Percentiles rank a stretch among this genome's conserved stretches.
These are phyloP conservation scores for Nycticebus coucang DNA, from an alignment of 2,113 vertebrate species.

Conservation along the genomic window DNA sequence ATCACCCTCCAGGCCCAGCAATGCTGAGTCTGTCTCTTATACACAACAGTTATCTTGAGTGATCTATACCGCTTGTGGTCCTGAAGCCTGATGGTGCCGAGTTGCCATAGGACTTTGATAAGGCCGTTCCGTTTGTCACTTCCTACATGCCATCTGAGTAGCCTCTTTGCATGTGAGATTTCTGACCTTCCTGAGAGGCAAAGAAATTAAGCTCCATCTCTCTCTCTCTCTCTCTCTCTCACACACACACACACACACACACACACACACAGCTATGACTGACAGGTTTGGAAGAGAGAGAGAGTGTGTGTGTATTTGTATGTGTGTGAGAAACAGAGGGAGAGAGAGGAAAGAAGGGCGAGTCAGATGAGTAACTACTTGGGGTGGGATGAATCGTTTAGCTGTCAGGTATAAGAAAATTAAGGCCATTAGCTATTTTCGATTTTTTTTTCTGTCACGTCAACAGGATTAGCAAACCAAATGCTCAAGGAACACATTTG, in stretches of 20 bases:
- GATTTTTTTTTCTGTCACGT: slow-evolving; percentile 71
- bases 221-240: no score
- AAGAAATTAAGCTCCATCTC: slow-evolving; percentile 39
- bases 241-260: not conserved
- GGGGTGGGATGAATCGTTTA: slow-evolving; percentile 67
- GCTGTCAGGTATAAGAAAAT: slow-evolving; percentile 73
- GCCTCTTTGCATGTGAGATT: not conserved
- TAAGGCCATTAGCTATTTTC: slow-evolving; percentile 73
- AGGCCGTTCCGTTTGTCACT: slow-evolving; percentile 50
- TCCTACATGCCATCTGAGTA: not conserved
- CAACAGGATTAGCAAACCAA: slow-evolving; percentile 77
- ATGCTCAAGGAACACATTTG: slow-evolving; percentile 39
- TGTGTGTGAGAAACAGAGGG: not conserved
- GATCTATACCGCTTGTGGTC: slow-evolving; percentile 4
- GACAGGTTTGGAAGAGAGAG: not conserved
- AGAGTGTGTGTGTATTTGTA: not conserved
- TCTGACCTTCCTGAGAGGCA: slow-evolving; percentile 61
- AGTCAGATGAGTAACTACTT: slow-evolving; percentile 66
- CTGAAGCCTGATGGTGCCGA: not conserved
- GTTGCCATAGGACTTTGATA: slow-evolving; percentile 6
- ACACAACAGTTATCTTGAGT: not conserved
- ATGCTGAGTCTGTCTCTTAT: not conserved
- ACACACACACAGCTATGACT: not conserved
- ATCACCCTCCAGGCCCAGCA: not conserved
- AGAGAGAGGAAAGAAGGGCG: not conserved